Evolutionary conservation across 2,797 vertebrate genomes (phyloP), one percentile per base, ranked within the genome.

Genomic region (Nyctibius grandis): DNA sequence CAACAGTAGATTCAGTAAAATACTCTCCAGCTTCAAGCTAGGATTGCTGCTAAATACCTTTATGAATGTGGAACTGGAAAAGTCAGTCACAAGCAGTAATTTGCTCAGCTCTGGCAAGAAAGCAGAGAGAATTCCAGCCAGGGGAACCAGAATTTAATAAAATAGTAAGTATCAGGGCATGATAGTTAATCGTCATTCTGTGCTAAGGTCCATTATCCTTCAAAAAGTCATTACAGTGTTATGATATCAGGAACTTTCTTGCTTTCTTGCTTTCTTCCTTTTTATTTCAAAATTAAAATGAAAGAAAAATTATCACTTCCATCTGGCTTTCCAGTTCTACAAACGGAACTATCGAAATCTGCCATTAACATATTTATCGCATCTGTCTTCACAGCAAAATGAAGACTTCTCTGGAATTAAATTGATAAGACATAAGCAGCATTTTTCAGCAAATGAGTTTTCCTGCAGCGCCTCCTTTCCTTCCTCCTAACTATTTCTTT

Each of bases 391-490:
- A 76, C 88, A 89, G 93, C 70, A 77, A 95, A 95, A 95, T 93
- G 93, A 95, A 91, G 88, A 95, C 96, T 95, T 95, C 96, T 95
- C 96, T 95, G 83, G 89, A 96, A 97, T 95, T 91, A 95, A 95
- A 90, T 79, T 95, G 94, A 96, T 96, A 95, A 96, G 91, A 85
- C 89, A 86, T 82, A 96, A 96, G 83, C 88, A 78, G 44, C 56
- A 75, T 83, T 93, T 92, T 91, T 84, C 89, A 91, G 93, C 74
- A 95, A 94, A 97, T 89, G 77, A 86, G 48, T 95, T 97, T 95
- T 95, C 67, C 38, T 85, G 51, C 79, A 85, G 48, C 3, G 9
- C 74, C 91, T 95, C 44, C 57, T 85, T 76, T 74, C 54, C 63
- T 89, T 88, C 61, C 15, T 57, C 44, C 56, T 64, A 74, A 60